Conservation (phyloP, 2,113 vertebrate species). For the Eretmochelys imbricata region DNA sequence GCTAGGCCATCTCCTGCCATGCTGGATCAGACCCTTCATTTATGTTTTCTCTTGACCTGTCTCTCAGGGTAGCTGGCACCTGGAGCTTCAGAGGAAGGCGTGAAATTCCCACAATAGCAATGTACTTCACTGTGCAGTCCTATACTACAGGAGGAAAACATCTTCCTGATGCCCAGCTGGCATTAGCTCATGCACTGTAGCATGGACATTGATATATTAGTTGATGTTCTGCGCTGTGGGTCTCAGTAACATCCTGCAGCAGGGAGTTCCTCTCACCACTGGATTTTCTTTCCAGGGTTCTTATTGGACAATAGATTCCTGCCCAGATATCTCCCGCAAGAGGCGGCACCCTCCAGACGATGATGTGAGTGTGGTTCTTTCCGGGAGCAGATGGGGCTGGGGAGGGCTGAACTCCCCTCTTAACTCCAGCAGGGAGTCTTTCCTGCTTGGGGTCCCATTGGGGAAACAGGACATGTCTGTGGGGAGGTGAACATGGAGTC, state of each 20-base stretch:
- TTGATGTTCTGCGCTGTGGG: neutral
- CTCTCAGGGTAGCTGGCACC: neutral
- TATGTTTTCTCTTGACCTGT: neutral
- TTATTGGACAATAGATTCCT: slow-evolving; percentile 96
- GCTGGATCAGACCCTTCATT: neutral
- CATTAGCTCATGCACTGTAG: rapidly evolving
- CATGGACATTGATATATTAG: neutral
- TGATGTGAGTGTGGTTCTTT: slow-evolving; percentile 76
- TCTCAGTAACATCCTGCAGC: neutral
- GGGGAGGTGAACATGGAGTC: neutral
- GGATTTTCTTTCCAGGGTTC: slow-evolving; percentile 86
- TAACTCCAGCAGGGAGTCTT: neutral
- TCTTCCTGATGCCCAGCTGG: neutral
- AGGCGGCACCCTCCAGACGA: slow-evolving; percentile 91
- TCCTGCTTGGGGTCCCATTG: neutral
- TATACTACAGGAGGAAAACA: neutral
- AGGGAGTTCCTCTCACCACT: neutral
- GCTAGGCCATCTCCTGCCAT: neutral
- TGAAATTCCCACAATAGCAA: neutral
- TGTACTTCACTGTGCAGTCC: neutral
- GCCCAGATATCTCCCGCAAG: slow-evolving; percentile 85
- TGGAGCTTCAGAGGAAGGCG: neutral
- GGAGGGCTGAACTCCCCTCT: neutral
- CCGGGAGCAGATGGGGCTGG: neutral
- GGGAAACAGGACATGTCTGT: neutral